phyloP scores from a whole-genome alignment of 2,888 invertebrate genomes.

The Axea sp. region DNA sequence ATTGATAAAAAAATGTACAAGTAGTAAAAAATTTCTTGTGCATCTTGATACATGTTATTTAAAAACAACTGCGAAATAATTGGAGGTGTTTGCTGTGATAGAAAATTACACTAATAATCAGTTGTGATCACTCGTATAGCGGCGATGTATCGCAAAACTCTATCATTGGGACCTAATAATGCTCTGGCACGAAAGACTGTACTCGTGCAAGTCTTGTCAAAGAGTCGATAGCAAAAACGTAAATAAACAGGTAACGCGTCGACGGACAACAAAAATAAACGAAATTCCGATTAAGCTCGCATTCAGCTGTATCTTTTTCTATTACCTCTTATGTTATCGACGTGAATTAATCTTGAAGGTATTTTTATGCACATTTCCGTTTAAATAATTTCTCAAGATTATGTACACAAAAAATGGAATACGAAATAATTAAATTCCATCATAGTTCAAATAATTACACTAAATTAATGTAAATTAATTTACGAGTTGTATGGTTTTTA shows the following conservation, averaged over 20 bases:
- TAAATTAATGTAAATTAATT: not conserved
- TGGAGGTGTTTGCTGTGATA: conserved; percentile 37
- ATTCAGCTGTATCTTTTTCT: conserved; percentile 1
- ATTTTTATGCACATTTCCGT: conserved; percentile 21
- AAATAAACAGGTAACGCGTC: conserved; percentile 49
- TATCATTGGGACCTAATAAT: conserved; percentile 56
- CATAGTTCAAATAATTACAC: no score
- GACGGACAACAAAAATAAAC: conserved; percentile 18
- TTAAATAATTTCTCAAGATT: conserved; percentile 1
- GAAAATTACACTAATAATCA: conserved; percentile 54
- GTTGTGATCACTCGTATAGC: conserved; percentile 31
- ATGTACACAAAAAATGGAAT: not conserved
- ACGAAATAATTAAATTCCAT: not conserved
- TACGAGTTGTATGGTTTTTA: no score
- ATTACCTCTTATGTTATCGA: conserved; percentile 17
- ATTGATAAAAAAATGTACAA: no score
- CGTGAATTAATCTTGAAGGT: conserved; percentile 24
- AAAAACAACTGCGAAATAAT: conserved; percentile 29
- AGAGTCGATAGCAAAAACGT: conserved; percentile 42
- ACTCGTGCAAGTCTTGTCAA: conserved; percentile 37
- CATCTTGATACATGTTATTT: not conserved
- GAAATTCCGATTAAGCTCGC: conserved; percentile 19
- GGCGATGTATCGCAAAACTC: conserved; percentile 38
- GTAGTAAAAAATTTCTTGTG: conserved; percentile 1
- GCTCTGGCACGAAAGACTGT: conserved; percentile 35